Conservation (phyloP, 2,113 vertebrate genomes). For the Ramphastos sulfuratus region DNA sequence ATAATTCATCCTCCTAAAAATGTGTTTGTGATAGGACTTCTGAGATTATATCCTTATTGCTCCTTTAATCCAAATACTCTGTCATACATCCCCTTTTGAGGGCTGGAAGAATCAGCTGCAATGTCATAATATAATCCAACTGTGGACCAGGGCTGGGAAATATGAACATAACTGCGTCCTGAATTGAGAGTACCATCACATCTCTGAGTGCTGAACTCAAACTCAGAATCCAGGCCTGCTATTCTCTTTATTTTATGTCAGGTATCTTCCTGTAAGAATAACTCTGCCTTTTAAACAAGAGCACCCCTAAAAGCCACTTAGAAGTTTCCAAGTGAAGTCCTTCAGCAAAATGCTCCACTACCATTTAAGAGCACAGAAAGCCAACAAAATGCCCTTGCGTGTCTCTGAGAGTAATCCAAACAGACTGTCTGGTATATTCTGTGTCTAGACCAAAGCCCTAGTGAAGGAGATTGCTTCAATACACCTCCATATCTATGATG, state of each 20-base stretch:
- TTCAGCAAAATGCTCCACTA: neutral
- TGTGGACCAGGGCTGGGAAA: neutral
- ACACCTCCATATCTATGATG: neutral
- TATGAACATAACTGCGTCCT: neutral
- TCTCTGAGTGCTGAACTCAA: neutral
- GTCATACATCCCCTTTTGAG: neutral
- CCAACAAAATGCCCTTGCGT: neutral
- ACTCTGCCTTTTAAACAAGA: neutral
- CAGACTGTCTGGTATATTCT: neutral
- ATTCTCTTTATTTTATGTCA: neutral
- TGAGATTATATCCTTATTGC: neutral
- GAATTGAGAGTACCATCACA: neutral
- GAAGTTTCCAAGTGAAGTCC: neutral
- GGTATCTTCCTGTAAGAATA: neutral
- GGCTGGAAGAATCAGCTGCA: neutral
- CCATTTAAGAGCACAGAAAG: neutral
- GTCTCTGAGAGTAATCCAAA: neutral
- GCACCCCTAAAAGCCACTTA: neutral
- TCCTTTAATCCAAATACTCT: slow-evolving; percentile 24
- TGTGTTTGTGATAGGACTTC: neutral
- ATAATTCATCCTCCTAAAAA: slow-evolving; percentile 6
- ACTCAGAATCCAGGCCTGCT: neutral
- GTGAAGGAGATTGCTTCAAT: neutral
- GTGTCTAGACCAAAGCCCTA: neutral
- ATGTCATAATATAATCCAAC: neutral